Base-by-base conservation (phyloP, 2,888 invertebrate species). In the Drosophila leonis region DNA sequence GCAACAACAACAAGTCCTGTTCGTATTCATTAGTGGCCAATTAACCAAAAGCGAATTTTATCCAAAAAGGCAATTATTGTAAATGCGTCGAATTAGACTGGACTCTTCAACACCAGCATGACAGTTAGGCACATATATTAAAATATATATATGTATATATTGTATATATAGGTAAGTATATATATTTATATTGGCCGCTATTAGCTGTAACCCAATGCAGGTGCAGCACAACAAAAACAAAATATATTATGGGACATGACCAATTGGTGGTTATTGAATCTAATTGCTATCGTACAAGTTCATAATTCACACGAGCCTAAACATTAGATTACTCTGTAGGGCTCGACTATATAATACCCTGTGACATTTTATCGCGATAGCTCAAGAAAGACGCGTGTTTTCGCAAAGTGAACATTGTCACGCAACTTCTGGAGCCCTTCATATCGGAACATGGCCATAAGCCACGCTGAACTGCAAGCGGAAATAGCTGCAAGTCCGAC, bases 11-110 rank as follows among this genome's bases (percentile, higher is more conserved):
- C 24, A 46, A 7, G n/a, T 33, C 57, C 73, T 67, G 82, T 74
- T 80, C 82, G 80, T 73, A 80, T 82, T 85, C 80, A 88, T 90
- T 86, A 84, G 80, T 67, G 78, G 52, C 72, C 78, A 86, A 86
- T 86, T 88, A 90, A 65, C 82, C 75, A 72, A 88, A 90, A 88
- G 76, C 70, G 80, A 80, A 87, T 88, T 87, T 80, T 72, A 60
- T 67, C 60, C 80, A 55, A 75, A 75, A 68, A 74, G 82, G 72
- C 86, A 90, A 86, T 86, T 90, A 90, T 78, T 82, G 80, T 85
- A 82, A 90, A 88, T 82, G 90, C 78, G 78, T 78, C 59, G 51
- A 73, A 73, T 72, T 67, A 39, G 59, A 67, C 56, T 33, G 39
- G 59, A 9, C 57, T 46, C 65, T 60, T 60, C 60, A 52, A 31